Conservation (phyloP, 2,888 invertebrate species). For the Chymomyza procnemis region DNA sequence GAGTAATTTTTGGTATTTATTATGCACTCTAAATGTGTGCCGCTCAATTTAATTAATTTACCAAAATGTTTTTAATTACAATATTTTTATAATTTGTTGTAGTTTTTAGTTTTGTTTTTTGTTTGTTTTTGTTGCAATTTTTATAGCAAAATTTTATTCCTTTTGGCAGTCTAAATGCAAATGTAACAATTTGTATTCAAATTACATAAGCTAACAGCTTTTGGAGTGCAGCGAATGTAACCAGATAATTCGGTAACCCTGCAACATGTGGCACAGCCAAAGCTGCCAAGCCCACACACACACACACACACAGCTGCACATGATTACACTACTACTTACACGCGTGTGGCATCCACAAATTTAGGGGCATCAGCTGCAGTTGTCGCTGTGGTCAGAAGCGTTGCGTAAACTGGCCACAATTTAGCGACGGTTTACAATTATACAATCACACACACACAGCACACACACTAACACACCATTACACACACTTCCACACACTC, state of each 20-base stretch:
- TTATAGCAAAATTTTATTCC: slow-evolving; percentile 14
- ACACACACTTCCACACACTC: background rate
- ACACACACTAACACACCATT: background rate
- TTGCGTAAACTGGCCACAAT: background rate
- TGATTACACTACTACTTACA: background rate
- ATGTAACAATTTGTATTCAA: slow-evolving; percentile 25
- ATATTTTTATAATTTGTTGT: slow-evolving; percentile 7
- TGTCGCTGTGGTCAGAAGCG: background rate
- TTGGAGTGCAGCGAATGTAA: slow-evolving; percentile 24
- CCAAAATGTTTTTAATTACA: background rate
- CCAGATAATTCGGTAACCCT: slow-evolving; percentile 38
- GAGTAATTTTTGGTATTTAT: slow-evolving; percentile 11
- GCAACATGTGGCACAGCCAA: background rate
- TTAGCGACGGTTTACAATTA: background rate
- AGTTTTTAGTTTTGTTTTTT: background rate
- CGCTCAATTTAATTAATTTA: slow-evolving; percentile 44
- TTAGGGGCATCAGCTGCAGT: background rate
- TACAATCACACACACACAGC: background rate
- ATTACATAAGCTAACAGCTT: slow-evolving; percentile 21
- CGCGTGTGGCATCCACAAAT: background rate
- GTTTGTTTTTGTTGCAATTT: slow-evolving; percentile 7
- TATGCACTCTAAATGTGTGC: slow-evolving; percentile 1
- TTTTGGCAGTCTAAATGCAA: background rate
- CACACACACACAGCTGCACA: background rate
- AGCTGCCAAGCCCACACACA: background rate